Evolutionary conservation across 2,113 vertebrate genomes (phyloP), one percentile per base, ranked within the genome.

Genomic region (Dromaius novaehollandiae): DNA sequence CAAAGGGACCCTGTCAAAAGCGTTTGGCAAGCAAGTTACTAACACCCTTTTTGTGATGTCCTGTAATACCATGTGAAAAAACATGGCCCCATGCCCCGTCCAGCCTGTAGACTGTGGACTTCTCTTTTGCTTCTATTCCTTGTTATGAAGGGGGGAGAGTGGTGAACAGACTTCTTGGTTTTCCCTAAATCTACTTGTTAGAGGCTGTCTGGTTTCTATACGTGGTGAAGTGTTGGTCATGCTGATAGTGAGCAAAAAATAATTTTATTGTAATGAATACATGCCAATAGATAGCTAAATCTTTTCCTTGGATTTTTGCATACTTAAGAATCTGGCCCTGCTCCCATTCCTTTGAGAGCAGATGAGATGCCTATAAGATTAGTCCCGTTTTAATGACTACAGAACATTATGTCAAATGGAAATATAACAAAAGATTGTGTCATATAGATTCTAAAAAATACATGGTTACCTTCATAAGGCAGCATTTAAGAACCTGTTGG

Each of bases 191-290:
- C 56, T 63, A 0, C 60, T 70, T 60, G 69, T 44, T 11, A 53
- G 46, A 86, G 22, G 11, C n/a, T 56, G 68, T 75, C 73, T 87
- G 14, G 9, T 73, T 85, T 61, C 58, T 56, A 1, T 26, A 6
- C 34, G 0, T 15, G 61, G 28, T 40, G 76, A 89, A 66, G 66
- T 28, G 30, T 81, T 91, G 78, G 53, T 85, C 66, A 42, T 0
- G 0, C 53, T 85, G 84, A 36, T 77, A 77, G 74, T 10, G 55
- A 88, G 46, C 58, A 92, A 95, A 95, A 89, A 92, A 86, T 44
- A 95, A 89, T 85, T 96, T 76, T n/a, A 65, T 34, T 70, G 42
- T 96, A 95, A 97, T 95, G 94, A 96, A 84, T 88, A 91, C 90
- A 93, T 86, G 89, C 73, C 95, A 91, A 97, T 89, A 79, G 90